phyloP scores from a whole-genome alignment of 2,113 vertebrate genomes.

The Hydrochoerus hydrochaeris region DNA sequence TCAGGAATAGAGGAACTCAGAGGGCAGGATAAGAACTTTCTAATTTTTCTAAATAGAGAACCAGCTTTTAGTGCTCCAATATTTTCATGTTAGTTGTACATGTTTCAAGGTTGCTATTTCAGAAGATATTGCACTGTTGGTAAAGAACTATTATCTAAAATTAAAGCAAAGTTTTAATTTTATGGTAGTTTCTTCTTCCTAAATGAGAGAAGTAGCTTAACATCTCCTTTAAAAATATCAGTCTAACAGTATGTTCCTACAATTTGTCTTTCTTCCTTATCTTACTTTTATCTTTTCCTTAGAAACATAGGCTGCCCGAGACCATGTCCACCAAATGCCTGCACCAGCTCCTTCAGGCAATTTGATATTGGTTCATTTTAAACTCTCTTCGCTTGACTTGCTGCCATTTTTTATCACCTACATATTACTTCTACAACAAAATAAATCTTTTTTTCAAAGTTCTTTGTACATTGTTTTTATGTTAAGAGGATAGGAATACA shows the following conservation, averaged over 20 bases:
- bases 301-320: background rate
- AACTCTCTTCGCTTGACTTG: background rate
- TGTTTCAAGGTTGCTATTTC: background rate
- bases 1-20: background rate
- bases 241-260: background rate
- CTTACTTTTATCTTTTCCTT: background rate
- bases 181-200: background rate
- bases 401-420: background rate
- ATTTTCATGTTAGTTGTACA: background rate
- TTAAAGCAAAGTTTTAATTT: background rate
- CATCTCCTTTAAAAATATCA: background rate
- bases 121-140: background rate
- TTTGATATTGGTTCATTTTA: background rate
- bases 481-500: background rate
- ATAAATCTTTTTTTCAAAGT: background rate
- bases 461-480: background rate
- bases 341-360: background rate
- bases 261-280: background rate
- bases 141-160: background rate
- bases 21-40: background rate
- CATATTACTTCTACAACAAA: background rate
- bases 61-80: background rate
- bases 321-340: background rate
- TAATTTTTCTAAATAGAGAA: background rate
- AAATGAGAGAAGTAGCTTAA: background rate